Base-by-base conservation (phyloP, 37 sponge, comb jelly and placozoan species). In the Ephydatia muelleri region DNA sequence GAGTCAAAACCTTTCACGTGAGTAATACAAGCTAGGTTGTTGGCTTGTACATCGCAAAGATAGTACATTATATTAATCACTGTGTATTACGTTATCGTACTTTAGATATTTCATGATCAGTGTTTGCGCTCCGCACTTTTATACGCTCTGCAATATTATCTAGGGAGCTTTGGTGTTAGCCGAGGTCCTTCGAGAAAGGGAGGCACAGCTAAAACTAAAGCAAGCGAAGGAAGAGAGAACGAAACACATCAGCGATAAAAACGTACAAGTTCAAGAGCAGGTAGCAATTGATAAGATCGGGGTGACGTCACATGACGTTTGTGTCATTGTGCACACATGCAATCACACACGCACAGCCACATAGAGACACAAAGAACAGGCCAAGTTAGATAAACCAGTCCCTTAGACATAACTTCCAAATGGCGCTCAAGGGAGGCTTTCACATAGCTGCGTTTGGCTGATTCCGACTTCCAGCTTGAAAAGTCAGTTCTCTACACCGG, bases 1-100 rank as follows among this genome's bases (percentile, higher is more conserved):
- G 94, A 27, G 91, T 94, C 11, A 97, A 92, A 71, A 82, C 82
- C 39, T 94, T 97, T 73, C 92, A 97, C 75, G 95, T 89, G 69
- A 86, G 95, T 73, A 28, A 25, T 0, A 39, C 23, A 36, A 22
- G 22, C 73, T 11, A 31, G 73, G 5, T 27, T 70, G 71, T 70
- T 11, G 22, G 25, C 6, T 70, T 27, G 66, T 23, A 31, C 11
- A 31, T 11, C 11, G 27, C 72, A n/a, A 22, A 33, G 74, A 11
- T 5, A 28, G 22, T 65, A 65, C 66, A 14, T 22, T 14, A 65
- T 65, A 65, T 14, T 21, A 65, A 21, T 21, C 21, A 22, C 14
- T 22, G 19, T 21, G 19, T 65, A 14, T 21, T 21, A 22, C 66
- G 19, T n/a, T n/a, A n/a, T n/a, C n/a, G n/a, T n/a, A 14, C 21